Conservation (phyloP, 1,140 invertebrate genomes). For the Coenobita brevimanus region DNA sequence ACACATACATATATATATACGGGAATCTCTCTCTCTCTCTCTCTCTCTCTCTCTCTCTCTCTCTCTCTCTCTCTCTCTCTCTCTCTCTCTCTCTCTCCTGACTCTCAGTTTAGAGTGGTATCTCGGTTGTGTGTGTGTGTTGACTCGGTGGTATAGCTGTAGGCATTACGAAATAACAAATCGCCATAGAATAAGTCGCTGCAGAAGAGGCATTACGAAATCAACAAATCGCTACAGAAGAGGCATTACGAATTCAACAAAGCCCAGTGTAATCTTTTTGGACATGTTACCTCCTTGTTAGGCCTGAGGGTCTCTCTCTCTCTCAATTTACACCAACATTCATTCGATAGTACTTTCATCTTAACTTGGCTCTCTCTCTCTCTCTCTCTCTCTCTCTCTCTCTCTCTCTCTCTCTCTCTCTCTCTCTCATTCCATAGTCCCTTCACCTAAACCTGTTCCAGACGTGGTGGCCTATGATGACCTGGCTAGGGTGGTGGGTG, state of each 20-base stretch:
- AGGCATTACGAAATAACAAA: too few species aligned
- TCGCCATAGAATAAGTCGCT: too few species aligned
- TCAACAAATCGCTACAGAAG: too few species aligned
- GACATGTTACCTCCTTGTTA: too few species aligned
- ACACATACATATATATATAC: not conserved
- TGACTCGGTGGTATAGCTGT: too few species aligned
- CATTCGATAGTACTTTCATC: too few species aligned
- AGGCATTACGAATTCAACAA: too few species aligned
- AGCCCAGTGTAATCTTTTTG: too few species aligned
- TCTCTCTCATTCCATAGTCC: not conserved
- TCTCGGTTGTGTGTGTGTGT: too few species aligned
- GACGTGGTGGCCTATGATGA: slow-evolving; percentile 28
- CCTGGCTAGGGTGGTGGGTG: slow-evolving; percentile 17
- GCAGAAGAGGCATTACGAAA: too few species aligned
- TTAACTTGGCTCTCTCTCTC: not conserved
- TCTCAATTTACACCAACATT: too few species aligned
- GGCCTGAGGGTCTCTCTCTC: too few species aligned
- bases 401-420: slow-evolving; percentile 26
- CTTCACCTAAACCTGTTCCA: not conserved
- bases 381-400: not conserved
- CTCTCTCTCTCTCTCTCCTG: slow-evolving; percentile 25
- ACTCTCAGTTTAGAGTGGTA: not conserved
- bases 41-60: not conserved
- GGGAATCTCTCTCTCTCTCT: not conserved
- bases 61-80: slow-evolving; percentile 3